A percentile compares a stretch with the other conserved stretches of the same genome.
These are phyloP conservation scores for Catharus ustulatus DNA, from an alignment of 2,797 vertebrate species.

Conservation along the genomic window DNA sequence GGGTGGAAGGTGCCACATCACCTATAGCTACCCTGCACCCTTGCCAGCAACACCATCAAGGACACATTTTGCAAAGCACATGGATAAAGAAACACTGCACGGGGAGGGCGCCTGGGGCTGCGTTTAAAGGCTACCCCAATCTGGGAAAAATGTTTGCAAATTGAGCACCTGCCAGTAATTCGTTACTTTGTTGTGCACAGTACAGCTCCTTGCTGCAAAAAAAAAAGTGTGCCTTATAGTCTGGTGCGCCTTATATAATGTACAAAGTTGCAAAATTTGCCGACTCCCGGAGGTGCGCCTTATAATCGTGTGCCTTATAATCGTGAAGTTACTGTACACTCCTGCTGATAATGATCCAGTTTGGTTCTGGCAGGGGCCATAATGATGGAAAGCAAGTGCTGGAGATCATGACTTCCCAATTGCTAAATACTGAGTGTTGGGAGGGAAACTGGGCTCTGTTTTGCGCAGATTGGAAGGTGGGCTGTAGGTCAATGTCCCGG, in stretches of 20 bases:
- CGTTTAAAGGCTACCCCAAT: too few species aligned
- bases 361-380: background rate
- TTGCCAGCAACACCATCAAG: background rate
- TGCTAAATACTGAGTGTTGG: background rate
- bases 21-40: background rate
- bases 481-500: background rate
- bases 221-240: too few species aligned
- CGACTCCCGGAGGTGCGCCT: too few species aligned
- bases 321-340: background rate
- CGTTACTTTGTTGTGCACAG: too few species aligned
- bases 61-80: background rate
- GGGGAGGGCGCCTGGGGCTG: too few species aligned
- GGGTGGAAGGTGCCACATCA: background rate
- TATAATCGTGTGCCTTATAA: too few species aligned
- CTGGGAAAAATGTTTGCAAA: too few species aligned
- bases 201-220: too few species aligned
- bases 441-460: background rate
- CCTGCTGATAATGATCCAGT: background rate
- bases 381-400: background rate
- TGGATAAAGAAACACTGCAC: background rate
- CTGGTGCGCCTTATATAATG: too few species aligned
- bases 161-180: too few species aligned
- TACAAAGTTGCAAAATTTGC: too few species aligned
- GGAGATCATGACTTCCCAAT: background rate
- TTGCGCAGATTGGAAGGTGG: background rate